Evolutionary conservation across 2,797 vertebrate species (phyloP).

Genomic region (Loris lydekkerianus): DNA sequence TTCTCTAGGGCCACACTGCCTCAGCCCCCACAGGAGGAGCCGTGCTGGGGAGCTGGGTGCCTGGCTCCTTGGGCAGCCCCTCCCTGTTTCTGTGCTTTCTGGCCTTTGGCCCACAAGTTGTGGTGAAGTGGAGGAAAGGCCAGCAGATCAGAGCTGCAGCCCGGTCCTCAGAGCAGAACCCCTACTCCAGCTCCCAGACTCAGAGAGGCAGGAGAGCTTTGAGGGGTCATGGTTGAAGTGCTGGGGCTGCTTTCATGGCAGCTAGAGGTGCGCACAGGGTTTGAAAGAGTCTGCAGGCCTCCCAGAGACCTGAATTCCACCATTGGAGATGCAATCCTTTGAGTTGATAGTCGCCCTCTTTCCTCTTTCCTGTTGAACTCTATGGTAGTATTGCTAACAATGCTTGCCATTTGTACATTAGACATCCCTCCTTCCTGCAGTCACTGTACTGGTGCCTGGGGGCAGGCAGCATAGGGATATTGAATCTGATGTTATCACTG

Average conservation of each 20-base stretch:
- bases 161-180: background rate
- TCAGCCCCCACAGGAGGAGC: background rate
- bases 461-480: background rate
- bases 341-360: background rate
- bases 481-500: background rate
- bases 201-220: background rate
- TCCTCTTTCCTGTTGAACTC: background rate
- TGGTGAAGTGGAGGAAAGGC: background rate
- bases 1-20: background rate
- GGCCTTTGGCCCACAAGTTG: background rate
- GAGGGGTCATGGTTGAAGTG: background rate
- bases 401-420: background rate
- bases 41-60: background rate
- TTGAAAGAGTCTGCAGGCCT: background rate
- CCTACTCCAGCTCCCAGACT: background rate
- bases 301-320: background rate
- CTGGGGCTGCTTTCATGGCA: background rate
- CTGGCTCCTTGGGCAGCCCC: background rate
- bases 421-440: background rate
- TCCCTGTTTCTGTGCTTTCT: background rate
- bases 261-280: background rate
- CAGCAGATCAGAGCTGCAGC: background rate
- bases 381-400: background rate
- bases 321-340: background rate
- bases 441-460: background rate